Percentiles rank a stretch among this genome's conserved stretches.
Evolutionary conservation across 2,888 invertebrate species (phyloP).

Genomic region (Anarsia innoxiella): DNA sequence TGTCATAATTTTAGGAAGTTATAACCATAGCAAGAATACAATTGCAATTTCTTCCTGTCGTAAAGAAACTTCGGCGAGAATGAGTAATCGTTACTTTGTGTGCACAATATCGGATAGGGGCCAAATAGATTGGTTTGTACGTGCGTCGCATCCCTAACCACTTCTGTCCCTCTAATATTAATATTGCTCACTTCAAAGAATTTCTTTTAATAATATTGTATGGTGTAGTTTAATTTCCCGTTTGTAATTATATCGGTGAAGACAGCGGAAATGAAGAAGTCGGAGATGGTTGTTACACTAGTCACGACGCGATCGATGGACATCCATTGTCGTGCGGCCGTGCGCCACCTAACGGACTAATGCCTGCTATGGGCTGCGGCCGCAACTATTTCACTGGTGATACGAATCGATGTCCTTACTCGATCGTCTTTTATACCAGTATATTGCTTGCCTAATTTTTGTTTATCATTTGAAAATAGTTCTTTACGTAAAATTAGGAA

Average conservation of each 20-base stretch:
- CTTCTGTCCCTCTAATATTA: slow-evolving; percentile 25
- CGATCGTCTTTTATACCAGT: no score
- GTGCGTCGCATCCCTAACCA: slow-evolving; percentile 49
- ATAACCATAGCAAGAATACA: slow-evolving; percentile 67
- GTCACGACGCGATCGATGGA: slow-evolving; percentile 60
- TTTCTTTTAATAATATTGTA: slow-evolving; percentile 51
- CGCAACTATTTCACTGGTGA: slow-evolving; percentile 43
- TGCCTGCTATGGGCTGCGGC: slow-evolving; percentile 50
- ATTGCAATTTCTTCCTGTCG: slow-evolving; percentile 73
- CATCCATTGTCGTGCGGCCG: no score
- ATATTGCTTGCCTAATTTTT: no score
- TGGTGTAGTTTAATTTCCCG: slow-evolving; percentile 63
- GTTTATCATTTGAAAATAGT: no score
- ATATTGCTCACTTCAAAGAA: slow-evolving; percentile 46
- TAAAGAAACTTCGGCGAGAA: slow-evolving; percentile 64
- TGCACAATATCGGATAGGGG: slow-evolving; percentile 61
- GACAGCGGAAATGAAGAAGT: slow-evolving; percentile 67
- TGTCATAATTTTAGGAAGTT: slow-evolving; percentile 54
- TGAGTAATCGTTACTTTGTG: slow-evolving; percentile 70
- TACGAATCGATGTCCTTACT: no score
- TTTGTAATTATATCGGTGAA: slow-evolving; percentile 64
- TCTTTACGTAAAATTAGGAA: no score
- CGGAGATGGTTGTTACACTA: slow-evolving; percentile 52
- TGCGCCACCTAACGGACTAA: slow-evolving; percentile 51
- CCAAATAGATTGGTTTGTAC: slow-evolving; percentile 69